Percentiles rank a stretch among this genome's conserved stretches.
Conservation (phyloP, 2,113 vertebrate genomes). For the Pseudopodoces humilis region DNA sequence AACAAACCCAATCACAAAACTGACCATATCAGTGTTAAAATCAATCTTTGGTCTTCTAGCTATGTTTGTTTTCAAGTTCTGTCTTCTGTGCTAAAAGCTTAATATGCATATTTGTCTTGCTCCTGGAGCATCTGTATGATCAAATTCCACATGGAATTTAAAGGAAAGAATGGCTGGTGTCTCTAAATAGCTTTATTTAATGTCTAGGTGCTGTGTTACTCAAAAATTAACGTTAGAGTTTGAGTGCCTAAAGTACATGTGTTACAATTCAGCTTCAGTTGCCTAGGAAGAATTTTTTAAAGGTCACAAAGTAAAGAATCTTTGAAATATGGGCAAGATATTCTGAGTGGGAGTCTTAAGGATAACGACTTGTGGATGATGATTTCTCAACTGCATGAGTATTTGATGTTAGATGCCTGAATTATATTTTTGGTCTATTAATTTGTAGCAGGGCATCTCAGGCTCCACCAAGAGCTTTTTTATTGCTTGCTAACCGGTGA, state of each 20-base stretch:
- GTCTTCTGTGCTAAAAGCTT: neutral
- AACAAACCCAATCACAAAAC: fast-evolving
- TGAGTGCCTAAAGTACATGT: neutral
- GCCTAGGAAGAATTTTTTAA: neutral
- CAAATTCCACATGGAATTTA: neutral
- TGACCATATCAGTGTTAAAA: neutral
- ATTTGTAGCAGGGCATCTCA: neutral
- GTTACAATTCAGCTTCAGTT: neutral
- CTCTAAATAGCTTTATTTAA: neutral
- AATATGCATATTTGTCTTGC: neutral
- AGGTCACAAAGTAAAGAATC: neutral
- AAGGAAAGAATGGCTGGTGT: neutral
- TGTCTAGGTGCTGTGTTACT: neutral
- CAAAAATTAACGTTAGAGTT: neutral
- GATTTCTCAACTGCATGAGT: neutral
- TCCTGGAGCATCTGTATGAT: neutral
- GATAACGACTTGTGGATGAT: neutral
- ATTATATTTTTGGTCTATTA: neutral
- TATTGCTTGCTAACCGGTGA: fast-evolving
- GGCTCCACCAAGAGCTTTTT: neutral
- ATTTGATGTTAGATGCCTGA: neutral
- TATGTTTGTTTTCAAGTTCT: neutral
- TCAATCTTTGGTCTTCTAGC: neutral
- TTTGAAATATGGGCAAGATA: neutral
- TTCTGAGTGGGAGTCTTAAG: neutral